A percentile compares a stretch with the other conserved stretches of the same genome.
These are phyloP conservation scores for Aegotheles bennettii DNA, from an alignment of 2,113 vertebrate genomes.

Conservation along the genomic window DNA sequence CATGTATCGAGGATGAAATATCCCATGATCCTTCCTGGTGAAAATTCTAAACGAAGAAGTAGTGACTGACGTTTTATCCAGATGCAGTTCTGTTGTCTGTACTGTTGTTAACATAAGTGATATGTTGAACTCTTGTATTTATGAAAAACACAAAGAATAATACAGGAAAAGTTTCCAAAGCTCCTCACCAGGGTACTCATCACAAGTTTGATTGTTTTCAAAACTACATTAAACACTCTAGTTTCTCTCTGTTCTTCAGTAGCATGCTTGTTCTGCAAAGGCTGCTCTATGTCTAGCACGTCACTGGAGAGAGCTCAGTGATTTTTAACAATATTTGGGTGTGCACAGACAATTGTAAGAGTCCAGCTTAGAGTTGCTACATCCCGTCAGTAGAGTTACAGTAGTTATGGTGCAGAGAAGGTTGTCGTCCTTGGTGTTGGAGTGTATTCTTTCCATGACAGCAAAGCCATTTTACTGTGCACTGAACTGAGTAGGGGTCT, in stretches of 20 bases:
- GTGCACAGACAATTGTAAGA: not conserved
- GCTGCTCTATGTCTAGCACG: not conserved
- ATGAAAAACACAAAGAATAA: not conserved
- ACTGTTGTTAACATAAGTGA: not conserved
- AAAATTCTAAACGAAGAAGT: not conserved
- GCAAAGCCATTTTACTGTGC: not conserved
- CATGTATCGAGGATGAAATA: not conserved
- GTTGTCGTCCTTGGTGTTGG: not conserved
- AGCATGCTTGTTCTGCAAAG: not conserved
- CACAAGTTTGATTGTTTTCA: not conserved
- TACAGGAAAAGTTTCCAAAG: not conserved
- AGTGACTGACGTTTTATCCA: not conserved
- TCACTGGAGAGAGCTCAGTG: not conserved
- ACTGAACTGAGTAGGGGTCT: not conserved
- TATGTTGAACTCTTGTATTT: not conserved
- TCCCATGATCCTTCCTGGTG: not conserved
- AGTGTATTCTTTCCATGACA: not conserved
- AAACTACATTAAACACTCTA: not conserved
- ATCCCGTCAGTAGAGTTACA: not conserved
- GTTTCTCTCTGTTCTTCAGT: not conserved
- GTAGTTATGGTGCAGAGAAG: not conserved
- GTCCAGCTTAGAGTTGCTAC: not conserved
- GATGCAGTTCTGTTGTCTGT: not conserved
- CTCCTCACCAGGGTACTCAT: not conserved
- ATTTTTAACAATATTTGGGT: not conserved